These are phyloP conservation scores for Archilochus colubris DNA, from an alignment of 2,113 vertebrate genomes.

Conservation along the genomic window DNA sequence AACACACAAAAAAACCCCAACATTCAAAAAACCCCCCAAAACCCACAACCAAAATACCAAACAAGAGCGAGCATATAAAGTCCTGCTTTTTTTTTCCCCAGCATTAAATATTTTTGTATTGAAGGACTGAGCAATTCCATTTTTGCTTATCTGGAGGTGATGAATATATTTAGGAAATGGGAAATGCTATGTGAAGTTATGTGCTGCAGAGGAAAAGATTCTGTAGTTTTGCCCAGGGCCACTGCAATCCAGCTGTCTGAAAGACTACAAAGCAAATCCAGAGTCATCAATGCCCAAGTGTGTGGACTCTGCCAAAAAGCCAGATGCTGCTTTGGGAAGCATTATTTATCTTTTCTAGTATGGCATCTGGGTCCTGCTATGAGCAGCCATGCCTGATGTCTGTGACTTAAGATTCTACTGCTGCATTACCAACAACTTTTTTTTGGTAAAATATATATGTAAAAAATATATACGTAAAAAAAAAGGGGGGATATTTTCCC, in stretches of 20 bases:
- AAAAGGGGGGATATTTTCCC: no score
- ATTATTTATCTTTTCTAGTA: constrained; percentile 31
- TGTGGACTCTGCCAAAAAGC: constrained; percentile 64
- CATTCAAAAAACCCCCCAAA: background rate
- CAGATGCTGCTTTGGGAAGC: constrained; percentile 66
- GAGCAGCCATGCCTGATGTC: background rate
- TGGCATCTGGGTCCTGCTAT: constrained; percentile 64
- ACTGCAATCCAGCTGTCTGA: constrained; percentile 8
- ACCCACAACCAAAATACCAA: no score
- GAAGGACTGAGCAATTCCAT: background rate
- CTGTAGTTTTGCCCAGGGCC: background rate
- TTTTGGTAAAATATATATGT: no score
- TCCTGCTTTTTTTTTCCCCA: background rate
- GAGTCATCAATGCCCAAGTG: constrained; percentile 12
- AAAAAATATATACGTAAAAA: no score
- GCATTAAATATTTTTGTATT: background rate
- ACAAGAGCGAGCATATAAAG: background rate
- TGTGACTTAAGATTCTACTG: background rate
- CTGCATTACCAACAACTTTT: background rate
- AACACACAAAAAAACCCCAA: background rate
- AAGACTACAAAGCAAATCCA: constrained; percentile 34
- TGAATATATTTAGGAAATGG: background rate
- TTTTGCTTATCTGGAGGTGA: background rate
- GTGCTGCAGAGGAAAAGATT: background rate
- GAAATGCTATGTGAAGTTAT: background rate